A percentile compares a stretch with the other conserved stretches of the same genome.
These are phyloP conservation scores for Pipistrellus pipistrellus DNA, from an alignment of 2,797 vertebrate genomes.

Conservation along the genomic window DNA sequence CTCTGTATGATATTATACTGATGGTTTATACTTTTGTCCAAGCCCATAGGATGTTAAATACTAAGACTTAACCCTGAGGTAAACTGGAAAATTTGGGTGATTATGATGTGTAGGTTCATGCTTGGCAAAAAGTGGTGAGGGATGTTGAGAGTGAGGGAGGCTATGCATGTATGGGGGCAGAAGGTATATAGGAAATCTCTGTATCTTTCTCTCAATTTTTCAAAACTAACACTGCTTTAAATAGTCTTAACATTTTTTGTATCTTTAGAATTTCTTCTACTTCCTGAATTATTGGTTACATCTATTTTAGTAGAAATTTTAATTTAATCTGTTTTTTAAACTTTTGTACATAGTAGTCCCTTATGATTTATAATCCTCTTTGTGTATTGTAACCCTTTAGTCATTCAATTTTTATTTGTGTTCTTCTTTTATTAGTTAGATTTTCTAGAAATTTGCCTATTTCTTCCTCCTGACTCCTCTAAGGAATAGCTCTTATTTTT, in stretches of 20 bases:
- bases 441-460: conserved; percentile 35
- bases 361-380: conserved; percentile 5
- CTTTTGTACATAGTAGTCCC: neutral
- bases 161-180: neutral
- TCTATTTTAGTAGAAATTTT: conserved; percentile 51
- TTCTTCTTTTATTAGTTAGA: conserved; percentile 54
- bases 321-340: conserved; percentile 48
- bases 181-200: neutral
- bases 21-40: neutral
- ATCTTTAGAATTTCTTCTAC: conserved; percentile 13
- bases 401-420: conserved; percentile 59
- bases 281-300: neutral
- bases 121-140: neutral
- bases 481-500: conserved; percentile 39
- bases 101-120: neutral
- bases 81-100: neutral
- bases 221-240: neutral
- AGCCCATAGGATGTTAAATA: neutral
- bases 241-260: neutral
- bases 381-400: neutral
- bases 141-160: neutral
- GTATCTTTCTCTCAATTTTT: neutral
- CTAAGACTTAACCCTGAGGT: neutral
- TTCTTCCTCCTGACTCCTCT: neutral
- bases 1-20: neutral